Conservation (phyloP, 2,888 invertebrate species). For the Labia minor region DNA sequence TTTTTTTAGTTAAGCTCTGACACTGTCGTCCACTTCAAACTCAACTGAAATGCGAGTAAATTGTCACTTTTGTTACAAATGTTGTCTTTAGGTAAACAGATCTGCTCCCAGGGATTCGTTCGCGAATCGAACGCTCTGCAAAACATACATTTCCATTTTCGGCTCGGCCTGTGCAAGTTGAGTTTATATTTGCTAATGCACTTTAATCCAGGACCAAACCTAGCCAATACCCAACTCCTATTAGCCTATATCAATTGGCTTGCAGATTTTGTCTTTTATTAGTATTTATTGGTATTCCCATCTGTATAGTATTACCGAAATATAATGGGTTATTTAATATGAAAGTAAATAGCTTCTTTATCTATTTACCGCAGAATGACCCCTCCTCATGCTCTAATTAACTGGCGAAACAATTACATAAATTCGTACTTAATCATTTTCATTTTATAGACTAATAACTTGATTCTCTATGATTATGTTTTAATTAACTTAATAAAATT, state of each 20-base stretch:
- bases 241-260: slow-evolving; percentile 13
- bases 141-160: slow-evolving; percentile 7
- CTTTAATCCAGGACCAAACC: slow-evolving; percentile 13
- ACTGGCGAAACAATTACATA: slow-evolving; percentile 3
- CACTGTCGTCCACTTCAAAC: not conserved
- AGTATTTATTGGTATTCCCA: slow-evolving; percentile 13
- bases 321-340: slow-evolving; percentile 13
- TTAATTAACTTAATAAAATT: slow-evolving; percentile 13
- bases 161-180: not conserved
- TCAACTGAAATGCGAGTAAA: not conserved
- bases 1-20: not conserved
- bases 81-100: slow-evolving; percentile 7
- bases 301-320: slow-evolving; percentile 13
- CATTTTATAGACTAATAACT: slow-evolving; percentile 8
- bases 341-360: slow-evolving; percentile 13
- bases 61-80: slow-evolving; percentile 4
- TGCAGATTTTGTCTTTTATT: slow-evolving; percentile 13
- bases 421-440: slow-evolving; percentile 8
- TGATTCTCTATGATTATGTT: slow-evolving; percentile 6
- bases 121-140: slow-evolving; percentile 13
- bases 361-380: slow-evolving; percentile 3
- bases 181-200: slow-evolving; percentile 13
- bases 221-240: slow-evolving; percentile 13
- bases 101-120: slow-evolving; percentile 13
- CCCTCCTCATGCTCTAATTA: not conserved